A percentile compares a stretch with the other conserved stretches of the same genome.
These are phyloP conservation scores for Uropsilus gracilis DNA, from an alignment of 2,113 vertebrate genomes.

Conservation along the genomic window DNA sequence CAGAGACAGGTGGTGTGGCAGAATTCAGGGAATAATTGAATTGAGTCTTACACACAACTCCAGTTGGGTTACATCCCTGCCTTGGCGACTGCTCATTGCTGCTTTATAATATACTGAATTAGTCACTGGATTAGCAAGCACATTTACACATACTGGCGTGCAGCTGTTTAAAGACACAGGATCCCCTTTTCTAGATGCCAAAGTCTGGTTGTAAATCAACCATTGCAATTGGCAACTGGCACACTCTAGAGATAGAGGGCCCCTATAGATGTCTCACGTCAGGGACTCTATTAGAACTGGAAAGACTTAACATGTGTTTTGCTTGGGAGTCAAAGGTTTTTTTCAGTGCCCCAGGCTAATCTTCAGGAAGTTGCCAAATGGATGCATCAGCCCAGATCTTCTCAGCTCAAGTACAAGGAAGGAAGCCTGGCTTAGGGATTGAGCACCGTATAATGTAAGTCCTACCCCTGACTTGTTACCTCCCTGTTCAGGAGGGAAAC, in stretches of 20 bases:
- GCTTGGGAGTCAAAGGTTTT: background rate
- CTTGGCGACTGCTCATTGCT: constrained; percentile 68
- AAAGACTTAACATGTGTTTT: background rate
- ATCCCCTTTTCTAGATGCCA: constrained; percentile 34
- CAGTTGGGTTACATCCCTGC: constrained; percentile 46
- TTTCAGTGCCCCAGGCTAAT: background rate
- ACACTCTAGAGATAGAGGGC: background rate
- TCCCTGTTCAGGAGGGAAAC: too few relatives aligned
- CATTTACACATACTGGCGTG: constrained; percentile 65
- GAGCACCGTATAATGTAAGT: background rate
- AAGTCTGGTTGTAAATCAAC: background rate
- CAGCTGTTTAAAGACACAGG: constrained; percentile 84
- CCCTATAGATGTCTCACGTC: background rate
- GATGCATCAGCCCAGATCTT: background rate
- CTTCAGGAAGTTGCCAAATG: background rate
- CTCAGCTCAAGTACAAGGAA: too few relatives aligned
- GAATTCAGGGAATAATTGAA: constrained; percentile 24
- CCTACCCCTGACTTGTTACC: background rate
- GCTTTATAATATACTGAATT: constrained; percentile 61
- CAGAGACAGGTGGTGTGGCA: background rate
- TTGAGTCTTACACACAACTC: constrained; percentile 63
- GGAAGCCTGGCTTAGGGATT: background rate
- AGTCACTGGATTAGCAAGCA: constrained; percentile 82
- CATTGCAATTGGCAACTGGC: background rate
- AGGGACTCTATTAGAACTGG: background rate